Conservation (phyloP, 2,888 invertebrate species). For the Acleris cristana region DNA sequence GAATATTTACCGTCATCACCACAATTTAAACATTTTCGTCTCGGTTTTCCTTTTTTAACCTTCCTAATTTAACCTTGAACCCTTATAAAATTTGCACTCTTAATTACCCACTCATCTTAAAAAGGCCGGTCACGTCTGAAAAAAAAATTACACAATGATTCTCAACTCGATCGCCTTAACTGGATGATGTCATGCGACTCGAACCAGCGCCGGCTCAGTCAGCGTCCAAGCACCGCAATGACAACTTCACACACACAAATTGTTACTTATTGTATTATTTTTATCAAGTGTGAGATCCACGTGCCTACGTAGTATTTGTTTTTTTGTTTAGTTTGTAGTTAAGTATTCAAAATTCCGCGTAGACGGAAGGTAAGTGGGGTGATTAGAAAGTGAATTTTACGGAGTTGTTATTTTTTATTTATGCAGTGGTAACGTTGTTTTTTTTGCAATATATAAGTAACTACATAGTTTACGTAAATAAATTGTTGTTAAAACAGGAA, state of each 20-base stretch:
- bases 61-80: no score
- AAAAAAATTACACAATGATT: conserved; percentile 24
- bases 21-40: no score
- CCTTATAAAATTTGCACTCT: not conserved
- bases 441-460: no score
- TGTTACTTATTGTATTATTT: conserved; percentile 53
- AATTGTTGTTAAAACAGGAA: no score
- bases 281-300: conserved; percentile 68
- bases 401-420: not conserved
- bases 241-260: conserved; percentile 58
- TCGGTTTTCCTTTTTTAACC: no score
- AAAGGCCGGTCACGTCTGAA: conserved; percentile 23
- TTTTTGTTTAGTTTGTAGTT: conserved; percentile 45
- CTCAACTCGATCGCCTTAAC: conserved; percentile 46
- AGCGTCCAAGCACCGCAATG: conserved; percentile 65
- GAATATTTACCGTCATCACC: no score
- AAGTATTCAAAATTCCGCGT: conserved; percentile 74
- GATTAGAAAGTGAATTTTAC: conserved; percentile 4
- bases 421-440: not conserved
- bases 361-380: conserved; percentile 77
- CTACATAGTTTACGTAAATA: no score
- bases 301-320: conserved; percentile 62
- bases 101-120: conserved; percentile 1
- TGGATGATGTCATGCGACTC: conserved; percentile 62
- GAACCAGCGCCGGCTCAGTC: conserved; percentile 51